A percentile compares a stretch with the other conserved stretches of the same genome.
Evolutionary conservation across 2,113 vertebrate species (phyloP).

Genomic region (Narcine bancroftii): DNA sequence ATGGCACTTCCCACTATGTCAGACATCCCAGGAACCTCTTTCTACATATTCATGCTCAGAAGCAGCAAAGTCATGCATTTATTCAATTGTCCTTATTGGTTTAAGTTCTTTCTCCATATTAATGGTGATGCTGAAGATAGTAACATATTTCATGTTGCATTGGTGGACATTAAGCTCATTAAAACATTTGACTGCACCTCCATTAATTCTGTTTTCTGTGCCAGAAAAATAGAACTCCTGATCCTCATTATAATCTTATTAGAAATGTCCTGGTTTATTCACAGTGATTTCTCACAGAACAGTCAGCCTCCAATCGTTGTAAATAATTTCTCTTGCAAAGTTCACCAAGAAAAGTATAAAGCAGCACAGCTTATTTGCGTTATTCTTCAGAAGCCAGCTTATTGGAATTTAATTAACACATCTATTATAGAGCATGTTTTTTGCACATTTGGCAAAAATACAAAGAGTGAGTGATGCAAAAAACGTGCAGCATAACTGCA

Average conservation of each 20-base stretch:
- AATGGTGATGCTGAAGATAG: neutral
- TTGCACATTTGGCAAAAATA: neutral
- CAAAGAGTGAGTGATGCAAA: neutral
- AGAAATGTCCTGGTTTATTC: neutral
- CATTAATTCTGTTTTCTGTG: neutral
- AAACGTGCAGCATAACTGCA: neutral
- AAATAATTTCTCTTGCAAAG: neutral
- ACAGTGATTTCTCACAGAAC: neutral
- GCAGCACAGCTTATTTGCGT: neutral
- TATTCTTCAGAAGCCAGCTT: neutral
- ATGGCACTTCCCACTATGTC: too few relatives aligned
- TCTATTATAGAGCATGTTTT: neutral
- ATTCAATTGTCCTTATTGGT: neutral
- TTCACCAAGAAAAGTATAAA: neutral
- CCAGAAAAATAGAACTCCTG: neutral
- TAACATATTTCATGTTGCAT: neutral
- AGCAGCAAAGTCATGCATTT: neutral
- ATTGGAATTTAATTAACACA: neutral
- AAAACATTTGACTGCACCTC: neutral
- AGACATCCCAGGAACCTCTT: too few relatives aligned
- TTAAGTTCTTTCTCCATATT: neutral
- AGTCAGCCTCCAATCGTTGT: neutral
- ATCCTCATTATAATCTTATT: constrained; percentile 14
- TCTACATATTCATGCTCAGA: too few relatives aligned
- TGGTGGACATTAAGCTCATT: constrained; percentile 11